Conservation (phyloP, 2,797 vertebrate species). For the Hemitrygon akajei region DNA sequence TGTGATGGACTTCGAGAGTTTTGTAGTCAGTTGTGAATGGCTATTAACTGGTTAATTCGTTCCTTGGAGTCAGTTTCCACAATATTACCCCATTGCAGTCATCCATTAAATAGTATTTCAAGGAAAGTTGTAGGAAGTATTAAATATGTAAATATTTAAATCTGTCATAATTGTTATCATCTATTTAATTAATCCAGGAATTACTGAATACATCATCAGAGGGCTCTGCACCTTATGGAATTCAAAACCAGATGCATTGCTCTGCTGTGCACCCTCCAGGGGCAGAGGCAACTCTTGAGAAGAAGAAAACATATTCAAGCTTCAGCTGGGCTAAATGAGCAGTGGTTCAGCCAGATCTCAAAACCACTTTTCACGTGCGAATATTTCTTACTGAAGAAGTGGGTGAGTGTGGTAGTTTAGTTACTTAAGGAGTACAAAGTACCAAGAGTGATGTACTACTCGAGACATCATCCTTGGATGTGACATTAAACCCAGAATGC, state of each 20-base stretch:
- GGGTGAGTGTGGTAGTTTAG: too few relatives aligned
- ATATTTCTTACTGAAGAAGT: not conserved
- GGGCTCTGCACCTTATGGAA: not conserved
- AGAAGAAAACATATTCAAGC: not conserved
- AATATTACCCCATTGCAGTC: not conserved
- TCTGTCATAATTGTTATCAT: not conserved
- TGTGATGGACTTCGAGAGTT: not conserved
- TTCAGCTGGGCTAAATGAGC: not conserved
- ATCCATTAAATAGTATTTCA: not conserved
- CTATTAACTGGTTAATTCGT: not conserved
- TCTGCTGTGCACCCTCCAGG: not conserved
- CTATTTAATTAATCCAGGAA: not conserved
- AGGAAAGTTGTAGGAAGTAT: not conserved
- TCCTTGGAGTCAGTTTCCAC: not conserved
- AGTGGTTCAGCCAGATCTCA: not conserved
- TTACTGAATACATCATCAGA: not conserved
- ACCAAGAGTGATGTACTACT: too few relatives aligned
- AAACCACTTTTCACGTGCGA: not conserved
- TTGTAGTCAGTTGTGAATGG: not conserved
- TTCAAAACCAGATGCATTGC: not conserved
- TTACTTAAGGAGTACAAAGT: too few relatives aligned
- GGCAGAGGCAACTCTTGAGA: not conserved
- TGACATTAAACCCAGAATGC: too few relatives aligned
- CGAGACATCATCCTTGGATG: too few relatives aligned
- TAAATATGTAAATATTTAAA: not conserved